A percentile compares a stretch with the other conserved stretches of the same genome.
These are phyloP conservation scores for Cataglyphis altisquamis DNA, from an alignment of 2,888 invertebrate genomes.

Conservation along the genomic window DNA sequence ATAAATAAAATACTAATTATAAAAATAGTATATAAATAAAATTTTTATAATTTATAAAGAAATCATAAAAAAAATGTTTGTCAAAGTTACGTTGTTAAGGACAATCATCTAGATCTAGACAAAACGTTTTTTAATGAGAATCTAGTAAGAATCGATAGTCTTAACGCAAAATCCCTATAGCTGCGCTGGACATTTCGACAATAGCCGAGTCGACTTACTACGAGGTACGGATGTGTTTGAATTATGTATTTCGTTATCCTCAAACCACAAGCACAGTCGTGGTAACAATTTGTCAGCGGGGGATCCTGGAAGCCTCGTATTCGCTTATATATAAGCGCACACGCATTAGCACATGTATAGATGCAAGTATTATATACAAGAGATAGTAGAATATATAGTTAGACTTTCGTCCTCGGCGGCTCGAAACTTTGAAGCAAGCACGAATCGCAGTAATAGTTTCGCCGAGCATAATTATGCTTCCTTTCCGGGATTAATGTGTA, in stretches of 20 bases:
- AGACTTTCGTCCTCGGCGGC: constrained; percentile 52
- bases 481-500: constrained; percentile 80
- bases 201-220: constrained; percentile 49
- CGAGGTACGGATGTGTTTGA: constrained; percentile 60
- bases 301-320: constrained; percentile 45
- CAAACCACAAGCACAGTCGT: constrained; percentile 58
- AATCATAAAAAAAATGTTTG: neutral
- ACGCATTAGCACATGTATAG: constrained; percentile 25
- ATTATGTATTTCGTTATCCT: constrained; percentile 74
- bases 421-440: constrained; percentile 78
- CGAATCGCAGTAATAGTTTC: constrained; percentile 82
- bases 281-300: constrained; percentile 74
- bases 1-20: neutral
- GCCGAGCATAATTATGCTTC: constrained; percentile 81
- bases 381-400: constrained; percentile 59
- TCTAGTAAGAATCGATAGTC: constrained; percentile 28
- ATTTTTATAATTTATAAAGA: neutral
- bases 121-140: neutral
- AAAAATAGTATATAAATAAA: neutral
- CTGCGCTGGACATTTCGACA: constrained; percentile 59
- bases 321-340: constrained; percentile 20
- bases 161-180: constrained; percentile 47
- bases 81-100: neutral
- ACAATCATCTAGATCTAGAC: neutral
- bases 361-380: constrained; percentile 41